Base-by-base conservation (phyloP, 2,113 vertebrate species). In the Acrocephalus kingi region DNA sequence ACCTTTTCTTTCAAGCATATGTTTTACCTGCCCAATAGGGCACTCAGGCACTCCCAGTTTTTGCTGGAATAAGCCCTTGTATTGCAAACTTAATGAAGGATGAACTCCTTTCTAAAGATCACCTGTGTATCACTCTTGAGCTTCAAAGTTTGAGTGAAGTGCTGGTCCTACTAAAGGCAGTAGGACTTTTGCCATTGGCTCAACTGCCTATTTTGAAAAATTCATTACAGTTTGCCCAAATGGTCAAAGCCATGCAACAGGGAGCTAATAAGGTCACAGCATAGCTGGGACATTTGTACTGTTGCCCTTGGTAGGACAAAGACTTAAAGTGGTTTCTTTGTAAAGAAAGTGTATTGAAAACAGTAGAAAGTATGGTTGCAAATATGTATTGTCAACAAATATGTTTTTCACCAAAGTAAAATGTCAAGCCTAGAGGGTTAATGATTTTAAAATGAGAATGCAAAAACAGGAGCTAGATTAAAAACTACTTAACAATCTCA, bases 261-360 rank as follows among this genome's bases (percentile, higher is more conserved):
- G 4, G 27, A 68, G 43, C 27, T 76, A 58, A 23, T 37, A 62
- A 54, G 19, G 27, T n/a, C 58, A 68, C 49, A 72, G 28, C 18
- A 16, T 25, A 87, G 33, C 30, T 48, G 35, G 8, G 13, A 59
- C 27, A 28, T 15, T 78, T 78, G 15, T 33, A 28, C 48, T 81
- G 30, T 22, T 81, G 77, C 39, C 19, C 19, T 61, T 68, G 63
- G n/a, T 85, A 78, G 27, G 78, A 46, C 4, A 68, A 59, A 45
- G 15, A 27, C 23, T 67, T 78, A 30, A 84, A 91, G 73, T 46
- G 21, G 13, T 62, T 87, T 79, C 5, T n/a, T n/a, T n/a, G n/a
- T n/a, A n/a, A n/a, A n/a, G n/a, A n/a, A n/a, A n/a, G n/a, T n/a
- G 37, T 52, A 76, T 69, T 87, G 33, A 79, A 85, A 94, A 76